Conservation (phyloP, 2,888 invertebrate species). For the Agelastica alni region DNA sequence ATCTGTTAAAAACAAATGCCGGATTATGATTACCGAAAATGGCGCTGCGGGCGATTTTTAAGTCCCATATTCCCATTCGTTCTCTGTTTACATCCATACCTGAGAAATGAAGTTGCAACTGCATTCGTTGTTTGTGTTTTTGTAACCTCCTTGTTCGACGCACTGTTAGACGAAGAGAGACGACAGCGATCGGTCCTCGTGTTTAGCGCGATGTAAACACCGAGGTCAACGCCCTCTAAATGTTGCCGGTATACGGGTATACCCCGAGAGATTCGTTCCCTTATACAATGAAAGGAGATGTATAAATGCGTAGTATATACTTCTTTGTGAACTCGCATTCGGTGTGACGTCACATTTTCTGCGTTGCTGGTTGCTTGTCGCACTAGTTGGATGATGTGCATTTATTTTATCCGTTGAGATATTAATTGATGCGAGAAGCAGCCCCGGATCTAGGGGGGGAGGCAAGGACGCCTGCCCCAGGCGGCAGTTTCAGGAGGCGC, state of each 20-base stretch:
- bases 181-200: conserved; percentile 32
- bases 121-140: conserved; percentile 11
- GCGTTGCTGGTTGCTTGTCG: conserved; percentile 10
- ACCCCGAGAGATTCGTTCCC: conserved; percentile 31
- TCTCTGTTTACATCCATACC: conserved; percentile 3
- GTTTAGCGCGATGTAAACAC: conserved; percentile 53
- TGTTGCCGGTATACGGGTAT: conserved; percentile 17
- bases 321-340: conserved; percentile 31
- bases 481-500: no score
- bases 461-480: no score
- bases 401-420: neutral
- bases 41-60: neutral
- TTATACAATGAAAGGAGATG: conserved; percentile 30
- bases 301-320: no score
- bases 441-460: no score
- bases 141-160: conserved; percentile 7
- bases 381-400: conserved; percentile 6
- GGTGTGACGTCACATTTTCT: conserved; percentile 30
- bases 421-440: no score
- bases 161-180: neutral
- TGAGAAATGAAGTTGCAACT: conserved; percentile 12
- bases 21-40: neutral
- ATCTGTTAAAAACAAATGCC: no score
- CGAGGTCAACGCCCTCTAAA: conserved; percentile 50
- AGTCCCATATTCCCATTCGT: no score